These are phyloP conservation scores for Drosophila acutilabella DNA, from an alignment of 2,888 invertebrate species.

Conservation along the genomic window DNA sequence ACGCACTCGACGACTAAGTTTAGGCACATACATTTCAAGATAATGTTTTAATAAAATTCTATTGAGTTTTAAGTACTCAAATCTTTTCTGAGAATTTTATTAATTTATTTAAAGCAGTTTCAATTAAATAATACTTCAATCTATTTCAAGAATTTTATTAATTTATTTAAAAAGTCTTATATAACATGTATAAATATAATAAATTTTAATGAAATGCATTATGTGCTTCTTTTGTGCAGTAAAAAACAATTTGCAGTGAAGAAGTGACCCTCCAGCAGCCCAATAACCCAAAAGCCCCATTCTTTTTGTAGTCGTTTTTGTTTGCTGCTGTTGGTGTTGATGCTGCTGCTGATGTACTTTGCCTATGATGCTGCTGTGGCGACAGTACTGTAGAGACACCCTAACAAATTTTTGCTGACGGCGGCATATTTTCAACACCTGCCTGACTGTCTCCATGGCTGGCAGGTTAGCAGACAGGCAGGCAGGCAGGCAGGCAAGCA, in stretches of 20 bases:
- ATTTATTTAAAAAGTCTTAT: too few relatives aligned
- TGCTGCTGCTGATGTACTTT: constrained; percentile 34
- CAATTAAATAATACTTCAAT: too few relatives aligned
- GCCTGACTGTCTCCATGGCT: constrained; percentile 59
- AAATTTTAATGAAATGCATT: not conserved
- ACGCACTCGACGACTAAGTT: constrained; percentile 13
- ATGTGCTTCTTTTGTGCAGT: not conserved
- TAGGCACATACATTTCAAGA: not conserved
- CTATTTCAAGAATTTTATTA: too few relatives aligned
- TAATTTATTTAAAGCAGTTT: too few relatives aligned
- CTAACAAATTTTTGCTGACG: constrained; percentile 65
- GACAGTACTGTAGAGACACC: constrained; percentile 42
- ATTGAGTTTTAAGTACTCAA: not conserved
- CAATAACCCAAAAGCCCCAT: constrained; percentile 71
- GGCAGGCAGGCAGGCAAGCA: constrained; percentile 58
- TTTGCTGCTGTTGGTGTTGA: constrained; percentile 13
- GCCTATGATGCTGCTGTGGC: constrained; percentile 12
- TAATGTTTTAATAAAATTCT: constrained; percentile 1
- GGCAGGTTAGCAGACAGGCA: constrained; percentile 48
- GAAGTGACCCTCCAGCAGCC: constrained; percentile 41
- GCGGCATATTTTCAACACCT: constrained; percentile 80
- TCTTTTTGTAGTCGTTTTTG: constrained; percentile 19
- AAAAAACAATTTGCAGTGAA: not conserved
- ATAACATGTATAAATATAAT: too few relatives aligned
- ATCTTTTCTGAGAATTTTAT: too few relatives aligned